phyloP scores from a whole-genome alignment of 2,797 vertebrate genomes.

The Chloroceryle inda region DNA sequence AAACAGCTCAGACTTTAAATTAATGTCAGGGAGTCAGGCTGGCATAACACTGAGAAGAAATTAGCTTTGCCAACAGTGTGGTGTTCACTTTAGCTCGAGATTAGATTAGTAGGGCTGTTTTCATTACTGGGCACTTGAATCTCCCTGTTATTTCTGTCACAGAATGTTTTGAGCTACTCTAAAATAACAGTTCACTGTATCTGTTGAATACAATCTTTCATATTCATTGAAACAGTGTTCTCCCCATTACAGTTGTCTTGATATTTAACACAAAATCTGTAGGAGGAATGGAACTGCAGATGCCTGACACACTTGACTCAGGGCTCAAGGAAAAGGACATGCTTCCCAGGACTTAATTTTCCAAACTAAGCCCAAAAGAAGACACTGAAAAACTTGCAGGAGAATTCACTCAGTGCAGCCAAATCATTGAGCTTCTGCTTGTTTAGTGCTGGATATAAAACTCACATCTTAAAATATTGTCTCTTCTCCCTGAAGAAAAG shows the following conservation, averaged over 20 bases:
- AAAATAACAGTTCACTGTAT: background rate
- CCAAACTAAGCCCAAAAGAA: background rate
- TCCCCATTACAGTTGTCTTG: background rate
- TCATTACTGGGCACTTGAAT: background rate
- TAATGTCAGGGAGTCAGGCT: background rate
- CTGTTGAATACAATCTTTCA: background rate
- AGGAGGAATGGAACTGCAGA: background rate
- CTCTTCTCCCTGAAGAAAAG: background rate
- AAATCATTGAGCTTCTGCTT: background rate
- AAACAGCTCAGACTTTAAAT: background rate
- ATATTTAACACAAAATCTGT: background rate
- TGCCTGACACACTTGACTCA: background rate
- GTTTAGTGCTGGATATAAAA: background rate
- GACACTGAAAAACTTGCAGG: background rate
- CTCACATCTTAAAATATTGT: background rate
- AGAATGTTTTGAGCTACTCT: background rate
- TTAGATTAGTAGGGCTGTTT: background rate
- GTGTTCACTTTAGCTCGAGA: background rate
- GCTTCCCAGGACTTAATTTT: background rate
- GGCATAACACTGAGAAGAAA: background rate
- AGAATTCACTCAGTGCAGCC: background rate
- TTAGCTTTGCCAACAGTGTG: background rate
- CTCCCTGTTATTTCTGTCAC: background rate
- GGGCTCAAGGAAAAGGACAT: rapidly evolving
- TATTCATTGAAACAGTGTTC: background rate